These are phyloP conservation scores for Tachyglossus aculeatus DNA, from an alignment of 2,797 vertebrate species.

Conservation along the genomic window DNA sequence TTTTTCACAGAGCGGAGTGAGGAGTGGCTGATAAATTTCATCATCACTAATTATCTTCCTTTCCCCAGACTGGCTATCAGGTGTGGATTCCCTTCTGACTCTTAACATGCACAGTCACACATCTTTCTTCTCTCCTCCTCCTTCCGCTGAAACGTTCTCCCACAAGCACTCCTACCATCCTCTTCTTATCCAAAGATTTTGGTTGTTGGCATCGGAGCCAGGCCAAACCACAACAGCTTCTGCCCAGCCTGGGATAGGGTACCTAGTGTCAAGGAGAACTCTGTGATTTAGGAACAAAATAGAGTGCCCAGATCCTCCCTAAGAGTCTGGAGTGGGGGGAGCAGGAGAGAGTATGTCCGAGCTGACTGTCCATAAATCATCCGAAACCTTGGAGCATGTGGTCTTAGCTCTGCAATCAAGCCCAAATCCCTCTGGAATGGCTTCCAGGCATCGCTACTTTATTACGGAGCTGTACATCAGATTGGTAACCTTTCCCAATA, in stretches of 20 bases:
- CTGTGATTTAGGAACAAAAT: slow-evolving; percentile 39
- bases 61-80: too few relatives aligned
- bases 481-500: background rate
- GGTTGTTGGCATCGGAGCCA: slow-evolving; percentile 22
- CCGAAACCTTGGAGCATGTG: background rate
- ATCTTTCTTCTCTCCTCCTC: too few relatives aligned
- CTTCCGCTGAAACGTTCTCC: too few relatives aligned
- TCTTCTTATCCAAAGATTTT: too few relatives aligned
- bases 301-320: slow-evolving; percentile 34
- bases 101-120: too few relatives aligned
- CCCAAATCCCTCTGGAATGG: background rate
- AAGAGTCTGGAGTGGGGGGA: slow-evolving; percentile 32
- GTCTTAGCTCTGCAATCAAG: background rate
- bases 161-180: too few relatives aligned
- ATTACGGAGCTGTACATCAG: background rate
- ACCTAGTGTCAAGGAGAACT: slow-evolving; percentile 37
- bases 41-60: background rate
- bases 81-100: too few relatives aligned
- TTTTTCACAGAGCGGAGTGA: background rate
- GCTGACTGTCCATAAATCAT: slow-evolving; percentile 20
- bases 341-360: background rate
- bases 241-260: slow-evolving; percentile 23
- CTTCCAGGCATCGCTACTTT: background rate
- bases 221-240: background rate
- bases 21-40: background rate